Evolutionary conservation across 2,888 invertebrate species (phyloP).

Genomic region (Hirtodrosophila cameraria): DNA sequence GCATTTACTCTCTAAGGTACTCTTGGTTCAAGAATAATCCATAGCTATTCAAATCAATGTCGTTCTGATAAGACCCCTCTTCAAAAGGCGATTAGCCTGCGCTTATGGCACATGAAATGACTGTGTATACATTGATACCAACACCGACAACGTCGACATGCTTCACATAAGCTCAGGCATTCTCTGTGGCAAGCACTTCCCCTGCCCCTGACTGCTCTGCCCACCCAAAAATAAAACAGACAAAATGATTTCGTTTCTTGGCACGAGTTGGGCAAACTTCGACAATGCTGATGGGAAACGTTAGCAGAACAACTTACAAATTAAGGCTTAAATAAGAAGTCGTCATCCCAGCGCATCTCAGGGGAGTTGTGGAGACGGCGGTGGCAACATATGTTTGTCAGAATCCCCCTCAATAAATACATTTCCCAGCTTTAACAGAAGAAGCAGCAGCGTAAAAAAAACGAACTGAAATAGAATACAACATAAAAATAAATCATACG

Average conservation of each 20-base stretch:
- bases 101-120: constrained; percentile 20
- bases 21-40: background rate
- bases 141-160: constrained; percentile 36
- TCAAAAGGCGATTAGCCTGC: constrained; percentile 33
- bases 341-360: constrained; percentile 33
- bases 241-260: constrained; percentile 60
- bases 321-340: constrained; percentile 66
- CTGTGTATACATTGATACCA: constrained; percentile 33
- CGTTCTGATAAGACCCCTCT: constrained; percentile 13
- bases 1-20: too few species aligned
- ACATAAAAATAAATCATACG: constrained; percentile 78
- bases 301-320: constrained; percentile 62
- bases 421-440: constrained; percentile 25
- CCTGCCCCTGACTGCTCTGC: background rate
- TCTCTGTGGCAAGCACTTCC: constrained; percentile 40
- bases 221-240: constrained; percentile 18
- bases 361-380: too few species aligned
- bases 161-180: constrained; percentile 52
- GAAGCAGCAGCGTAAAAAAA: background rate
- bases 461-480: constrained; percentile 49
- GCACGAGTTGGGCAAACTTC: constrained; percentile 57
- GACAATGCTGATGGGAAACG: constrained; percentile 60
- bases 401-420: constrained; percentile 47
- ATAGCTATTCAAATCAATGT: too few species aligned
- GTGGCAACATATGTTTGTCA: constrained; percentile 54